phyloP scores from a whole-genome alignment of 2,888 invertebrate genomes.

The Phaonia tiefii region DNA sequence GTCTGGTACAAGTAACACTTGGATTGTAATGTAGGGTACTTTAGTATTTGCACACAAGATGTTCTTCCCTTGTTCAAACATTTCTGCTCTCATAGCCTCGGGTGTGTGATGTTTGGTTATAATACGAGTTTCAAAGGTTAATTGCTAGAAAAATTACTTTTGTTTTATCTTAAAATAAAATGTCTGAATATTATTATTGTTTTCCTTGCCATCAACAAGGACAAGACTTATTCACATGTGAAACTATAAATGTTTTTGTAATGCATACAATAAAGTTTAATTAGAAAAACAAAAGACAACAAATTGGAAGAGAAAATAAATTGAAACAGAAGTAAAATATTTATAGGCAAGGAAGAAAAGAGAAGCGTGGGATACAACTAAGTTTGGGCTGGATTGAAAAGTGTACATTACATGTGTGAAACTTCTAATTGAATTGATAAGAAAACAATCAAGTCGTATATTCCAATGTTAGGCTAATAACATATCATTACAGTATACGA shows the following conservation, averaged over 20 bases:
- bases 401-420: too few species aligned
- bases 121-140: slow-evolving; percentile 60
- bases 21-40: too few species aligned
- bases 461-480: too few species aligned
- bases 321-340: slow-evolving; percentile 37
- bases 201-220: background rate
- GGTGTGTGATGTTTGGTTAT: slow-evolving; percentile 46
- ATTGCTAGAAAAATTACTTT: slow-evolving; percentile 62
- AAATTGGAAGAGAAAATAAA: slow-evolving; percentile 37
- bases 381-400: too few species aligned
- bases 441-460: too few species aligned
- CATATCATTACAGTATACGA: too few species aligned
- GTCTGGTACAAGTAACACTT: too few species aligned
- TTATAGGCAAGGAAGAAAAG: background rate
- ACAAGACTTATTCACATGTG: background rate
- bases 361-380: too few species aligned
- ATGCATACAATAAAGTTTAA: slow-evolving; percentile 38
- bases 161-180: slow-evolving; percentile 58
- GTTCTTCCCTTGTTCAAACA: too few species aligned
- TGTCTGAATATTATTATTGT: slow-evolving; percentile 1
- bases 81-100: background rate
- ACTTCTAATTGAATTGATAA: too few species aligned
- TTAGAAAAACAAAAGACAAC: slow-evolving; percentile 19
- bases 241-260: background rate
- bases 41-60: too few species aligned